Conservation (phyloP, 1,140 invertebrate genomes). For the Maconellicoccus hirsutus region DNA sequence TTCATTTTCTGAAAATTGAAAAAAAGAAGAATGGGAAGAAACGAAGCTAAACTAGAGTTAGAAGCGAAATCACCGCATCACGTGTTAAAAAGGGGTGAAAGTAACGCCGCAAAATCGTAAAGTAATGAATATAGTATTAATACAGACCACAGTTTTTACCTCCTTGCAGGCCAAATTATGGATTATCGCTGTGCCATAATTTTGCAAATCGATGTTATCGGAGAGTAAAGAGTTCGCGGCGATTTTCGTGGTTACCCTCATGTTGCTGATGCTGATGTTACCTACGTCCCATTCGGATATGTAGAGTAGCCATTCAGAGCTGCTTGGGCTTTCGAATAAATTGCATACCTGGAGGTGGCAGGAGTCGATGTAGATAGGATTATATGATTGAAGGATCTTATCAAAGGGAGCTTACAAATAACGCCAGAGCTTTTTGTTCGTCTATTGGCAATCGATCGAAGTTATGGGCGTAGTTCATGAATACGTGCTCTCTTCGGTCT, state of each 20-base stretch:
- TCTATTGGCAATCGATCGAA: constrained; percentile 63
- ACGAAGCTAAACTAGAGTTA: neutral
- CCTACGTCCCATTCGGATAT: constrained; percentile 79
- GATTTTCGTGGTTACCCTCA: constrained; percentile 79
- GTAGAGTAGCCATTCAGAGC: constrained; percentile 84
- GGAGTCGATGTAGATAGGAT: too few species aligned
- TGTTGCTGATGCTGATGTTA: constrained; percentile 67
- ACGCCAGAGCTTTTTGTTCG: constrained; percentile 64
- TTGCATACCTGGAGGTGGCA: constrained; percentile 71
- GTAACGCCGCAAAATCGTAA: too few species aligned
- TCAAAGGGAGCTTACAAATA: constrained; percentile 73
- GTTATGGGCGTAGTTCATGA: constrained; percentile 78
- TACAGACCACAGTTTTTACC: constrained; percentile 92
- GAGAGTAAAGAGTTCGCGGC: constrained; percentile 74
- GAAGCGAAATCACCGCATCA: neutral
- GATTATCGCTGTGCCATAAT: constrained; percentile 71
- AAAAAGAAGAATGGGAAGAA: constrained; percentile 26
- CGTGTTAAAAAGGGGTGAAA: neutral
- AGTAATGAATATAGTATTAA: too few species aligned
- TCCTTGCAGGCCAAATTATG: constrained; percentile 90
- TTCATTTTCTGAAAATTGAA: constrained; percentile 55
- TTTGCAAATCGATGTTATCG: constrained; percentile 56
- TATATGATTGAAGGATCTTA: too few species aligned
- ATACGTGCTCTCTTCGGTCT: constrained; percentile 72
- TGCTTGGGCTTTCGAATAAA: constrained; percentile 76